Conservation (phyloP, 2,888 invertebrate species). For the Automeris io region DNA sequence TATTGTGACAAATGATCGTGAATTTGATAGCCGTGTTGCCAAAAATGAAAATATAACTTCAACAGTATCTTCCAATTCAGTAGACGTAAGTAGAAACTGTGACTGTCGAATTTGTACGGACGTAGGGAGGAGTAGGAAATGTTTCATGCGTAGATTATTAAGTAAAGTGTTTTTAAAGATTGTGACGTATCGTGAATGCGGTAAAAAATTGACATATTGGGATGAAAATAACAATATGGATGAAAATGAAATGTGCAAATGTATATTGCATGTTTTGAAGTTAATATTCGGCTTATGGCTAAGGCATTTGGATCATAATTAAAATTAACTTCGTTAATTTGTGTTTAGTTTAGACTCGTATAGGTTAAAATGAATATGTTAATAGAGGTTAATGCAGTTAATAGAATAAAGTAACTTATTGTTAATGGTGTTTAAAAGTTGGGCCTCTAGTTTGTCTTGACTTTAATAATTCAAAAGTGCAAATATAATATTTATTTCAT, state of each 20-base stretch:
- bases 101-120: constrained; percentile 64
- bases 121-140: constrained; percentile 26
- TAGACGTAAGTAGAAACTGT: constrained; percentile 53
- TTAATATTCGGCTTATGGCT: constrained; percentile 68
- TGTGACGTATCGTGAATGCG: constrained; percentile 35
- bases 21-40: constrained; percentile 35
- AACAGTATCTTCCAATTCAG: constrained; percentile 43
- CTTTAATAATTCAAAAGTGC: no score
- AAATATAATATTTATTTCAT: no score
- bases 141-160: constrained; percentile 41
- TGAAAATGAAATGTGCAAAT: constrained; percentile 57
- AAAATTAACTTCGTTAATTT: constrained; percentile 7
- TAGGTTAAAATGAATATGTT: constrained; percentile 1
- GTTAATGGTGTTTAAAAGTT: no score
- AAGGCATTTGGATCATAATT: constrained; percentile 64
- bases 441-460: no score
- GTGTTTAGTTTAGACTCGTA: constrained; percentile 2
- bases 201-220: constrained; percentile 47
- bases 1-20: constrained; percentile 25
- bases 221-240: constrained; percentile 56
- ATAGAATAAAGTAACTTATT: no score
- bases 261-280: constrained; percentile 57
- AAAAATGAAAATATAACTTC: constrained; percentile 26
- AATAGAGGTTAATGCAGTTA: not conserved
- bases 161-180: constrained; percentile 48